Evolutionary conservation across 2,797 vertebrate genomes (phyloP).

Genomic region (Mergus octosetaceus): DNA sequence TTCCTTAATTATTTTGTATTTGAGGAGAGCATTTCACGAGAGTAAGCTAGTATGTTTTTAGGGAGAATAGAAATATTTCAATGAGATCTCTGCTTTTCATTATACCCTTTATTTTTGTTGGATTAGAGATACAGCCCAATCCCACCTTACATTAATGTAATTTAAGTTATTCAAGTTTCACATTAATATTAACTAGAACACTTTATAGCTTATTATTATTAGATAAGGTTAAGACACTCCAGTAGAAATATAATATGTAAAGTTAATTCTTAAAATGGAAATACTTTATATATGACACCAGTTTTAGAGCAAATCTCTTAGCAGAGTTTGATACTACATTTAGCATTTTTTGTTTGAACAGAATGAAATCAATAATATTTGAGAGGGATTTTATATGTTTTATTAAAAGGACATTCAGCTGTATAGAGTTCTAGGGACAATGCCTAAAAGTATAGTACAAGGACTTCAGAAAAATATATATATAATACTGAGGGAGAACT

Average conservation of each 20-base stretch:
- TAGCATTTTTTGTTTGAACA: background rate
- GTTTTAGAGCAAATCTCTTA: background rate
- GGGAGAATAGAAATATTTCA: background rate
- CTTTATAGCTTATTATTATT: constrained; percentile 40
- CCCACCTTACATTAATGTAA: background rate
- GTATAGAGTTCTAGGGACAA: background rate
- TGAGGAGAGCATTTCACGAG: background rate
- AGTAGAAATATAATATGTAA: background rate
- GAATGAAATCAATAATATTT: background rate
- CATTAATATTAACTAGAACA: constrained; percentile 24
- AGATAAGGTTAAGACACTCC: background rate
- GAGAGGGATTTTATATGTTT: background rate
- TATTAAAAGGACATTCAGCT: background rate
- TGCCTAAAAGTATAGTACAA: background rate
- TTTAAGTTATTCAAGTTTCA: constrained; percentile 17
- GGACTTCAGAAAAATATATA: background rate
- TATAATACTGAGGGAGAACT: background rate
- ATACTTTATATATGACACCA: background rate
- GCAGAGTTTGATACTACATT: background rate
- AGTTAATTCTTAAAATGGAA: constrained; percentile 15
- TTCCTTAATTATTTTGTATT: background rate
- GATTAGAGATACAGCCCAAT: background rate
- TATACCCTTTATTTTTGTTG: background rate
- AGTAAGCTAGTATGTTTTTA: background rate
- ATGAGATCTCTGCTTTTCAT: background rate